Base-by-base conservation (phyloP, 2,113 vertebrate genomes). In the Amphilophus citrinellus region DNA sequence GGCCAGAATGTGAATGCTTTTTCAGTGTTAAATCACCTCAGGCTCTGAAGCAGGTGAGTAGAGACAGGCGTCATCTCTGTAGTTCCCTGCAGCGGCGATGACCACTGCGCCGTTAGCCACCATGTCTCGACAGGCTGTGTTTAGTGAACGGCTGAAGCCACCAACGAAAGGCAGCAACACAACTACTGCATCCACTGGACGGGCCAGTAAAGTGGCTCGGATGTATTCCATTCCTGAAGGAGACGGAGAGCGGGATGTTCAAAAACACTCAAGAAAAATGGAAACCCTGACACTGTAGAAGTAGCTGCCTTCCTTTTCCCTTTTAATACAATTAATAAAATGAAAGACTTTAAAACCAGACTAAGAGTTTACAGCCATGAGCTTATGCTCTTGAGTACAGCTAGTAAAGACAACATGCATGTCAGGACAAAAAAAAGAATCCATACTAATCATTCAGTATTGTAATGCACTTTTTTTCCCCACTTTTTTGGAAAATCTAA, bases 41-140 rank as follows among this genome's bases (percentile, higher is more conserved):
- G 96, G 95, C 89, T 97, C 97, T 0, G 97, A 97, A 0, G 98
- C 97, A 1, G 98, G 98, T 0, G 97, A 98, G 92, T 97, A 98
- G 18, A 95, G 91, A 60, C 97, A 98, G 83, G 97, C 97, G 1
- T 98, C 96, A 0, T 98, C 97, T 84, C 93, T 94, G 94, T 97
- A 96, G 92, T 99, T 98, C 15, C 98, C 98, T 0, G 98, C 97
- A 0, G 97, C 97, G 0, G 97, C 95, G 0, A 98, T 94, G 63
- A 97, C 6, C 60, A 93, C 94, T 0, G 88, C 95, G 0, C 97
- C 96, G 0, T 24, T 63, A 2, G 62, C 87, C 0, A 94, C 96
- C 96, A 96, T 65, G 30, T 68, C 84, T 61, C 84, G 93, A 79
- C 97, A 97, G 50, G 96, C 97, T 0, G 94, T 5, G 1, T 98